Evolutionary conservation across 2,797 vertebrate genomes (phyloP).

Genomic region (Delichon dasypus): DNA sequence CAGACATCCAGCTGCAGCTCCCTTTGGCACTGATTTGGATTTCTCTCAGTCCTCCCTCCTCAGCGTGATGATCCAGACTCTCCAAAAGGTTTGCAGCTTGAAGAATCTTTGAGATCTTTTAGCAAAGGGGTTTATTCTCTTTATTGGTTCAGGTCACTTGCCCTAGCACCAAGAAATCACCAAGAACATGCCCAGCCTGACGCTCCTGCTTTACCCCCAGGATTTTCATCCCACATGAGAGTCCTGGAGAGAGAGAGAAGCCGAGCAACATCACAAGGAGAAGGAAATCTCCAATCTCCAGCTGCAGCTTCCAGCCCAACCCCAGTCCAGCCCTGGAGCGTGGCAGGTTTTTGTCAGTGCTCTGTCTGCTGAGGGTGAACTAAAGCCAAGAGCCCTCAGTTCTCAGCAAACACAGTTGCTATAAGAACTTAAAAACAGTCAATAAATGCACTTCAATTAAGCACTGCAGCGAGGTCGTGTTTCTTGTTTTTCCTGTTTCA

Average conservation of each 20-base stretch:
- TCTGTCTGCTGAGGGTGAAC: not conserved
- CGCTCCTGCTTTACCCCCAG: not conserved
- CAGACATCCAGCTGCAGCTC: not conserved
- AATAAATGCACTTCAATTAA: conserved; percentile 38
- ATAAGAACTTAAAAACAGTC: not conserved
- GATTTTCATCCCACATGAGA: accelerated
- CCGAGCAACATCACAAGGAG: not conserved
- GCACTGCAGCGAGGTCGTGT: not conserved
- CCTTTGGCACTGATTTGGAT: not conserved
- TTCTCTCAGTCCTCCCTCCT: not conserved
- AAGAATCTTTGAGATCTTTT: not conserved
- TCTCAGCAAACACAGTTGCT: conserved; percentile 44
- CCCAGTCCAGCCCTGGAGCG: not conserved
- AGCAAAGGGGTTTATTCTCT: not conserved
- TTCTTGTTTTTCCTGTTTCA: conserved; percentile 61
- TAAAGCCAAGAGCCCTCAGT: not conserved
- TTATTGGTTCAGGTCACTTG: not conserved
- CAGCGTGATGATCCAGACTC: not conserved
- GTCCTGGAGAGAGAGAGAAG: not conserved
- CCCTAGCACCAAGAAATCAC: not conserved
- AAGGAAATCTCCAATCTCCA: not conserved
- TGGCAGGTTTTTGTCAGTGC: not conserved
- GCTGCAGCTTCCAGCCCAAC: not conserved
- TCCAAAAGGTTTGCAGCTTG: not conserved
- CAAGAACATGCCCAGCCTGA: accelerated